A percentile compares a stretch with the other conserved stretches of the same genome.
phyloP scores from a whole-genome alignment of 2,888 invertebrate species.

The Homarus gammarus region DNA sequence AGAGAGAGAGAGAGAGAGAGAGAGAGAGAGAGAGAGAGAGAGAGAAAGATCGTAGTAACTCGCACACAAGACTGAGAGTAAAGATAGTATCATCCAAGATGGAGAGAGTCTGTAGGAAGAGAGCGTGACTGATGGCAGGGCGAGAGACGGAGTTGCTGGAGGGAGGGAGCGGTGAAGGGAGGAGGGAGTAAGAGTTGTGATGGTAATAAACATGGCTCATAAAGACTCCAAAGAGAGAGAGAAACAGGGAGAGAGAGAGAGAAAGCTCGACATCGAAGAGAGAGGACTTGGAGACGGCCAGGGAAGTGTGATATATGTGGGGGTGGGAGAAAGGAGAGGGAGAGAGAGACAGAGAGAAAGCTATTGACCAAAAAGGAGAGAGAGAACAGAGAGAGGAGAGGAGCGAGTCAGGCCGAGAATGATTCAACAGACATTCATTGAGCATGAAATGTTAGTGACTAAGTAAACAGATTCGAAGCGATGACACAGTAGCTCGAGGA shows the following conservation, averaged over 20 bases:
- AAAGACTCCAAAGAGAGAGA: constrained; percentile 56
- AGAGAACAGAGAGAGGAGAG: constrained; percentile 9
- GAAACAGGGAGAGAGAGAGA: constrained; percentile 51
- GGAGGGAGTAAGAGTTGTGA: constrained; percentile 61
- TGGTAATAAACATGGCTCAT: constrained; percentile 53
- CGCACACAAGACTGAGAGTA: constrained; percentile 22
- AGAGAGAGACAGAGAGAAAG: constrained; percentile 1
- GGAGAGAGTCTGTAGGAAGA: constrained; percentile 51
- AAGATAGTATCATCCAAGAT: constrained; percentile 53
- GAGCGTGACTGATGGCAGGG: constrained; percentile 44
- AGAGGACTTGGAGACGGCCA: not conserved
- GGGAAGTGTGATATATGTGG: not conserved
- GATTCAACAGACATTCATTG: constrained; percentile 4
- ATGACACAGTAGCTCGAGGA: constrained; percentile 15
- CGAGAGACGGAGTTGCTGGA: constrained; percentile 14
- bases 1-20: constrained; percentile 5
- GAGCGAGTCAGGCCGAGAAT: not conserved
- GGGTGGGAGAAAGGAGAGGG: constrained; percentile 26
- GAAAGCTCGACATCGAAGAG: constrained; percentile 22
- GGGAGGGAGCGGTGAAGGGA: constrained; percentile 11
- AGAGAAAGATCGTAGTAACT: constrained; percentile 25
- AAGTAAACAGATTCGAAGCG: constrained; percentile 33
- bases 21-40: constrained; percentile 39
- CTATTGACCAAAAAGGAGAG: not conserved
- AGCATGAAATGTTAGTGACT: constrained; percentile 38